Evolutionary conservation across 1,140 invertebrate species (phyloP), one percentile per base, ranked within the genome.

Genomic region (Nomia melanderi): DNA sequence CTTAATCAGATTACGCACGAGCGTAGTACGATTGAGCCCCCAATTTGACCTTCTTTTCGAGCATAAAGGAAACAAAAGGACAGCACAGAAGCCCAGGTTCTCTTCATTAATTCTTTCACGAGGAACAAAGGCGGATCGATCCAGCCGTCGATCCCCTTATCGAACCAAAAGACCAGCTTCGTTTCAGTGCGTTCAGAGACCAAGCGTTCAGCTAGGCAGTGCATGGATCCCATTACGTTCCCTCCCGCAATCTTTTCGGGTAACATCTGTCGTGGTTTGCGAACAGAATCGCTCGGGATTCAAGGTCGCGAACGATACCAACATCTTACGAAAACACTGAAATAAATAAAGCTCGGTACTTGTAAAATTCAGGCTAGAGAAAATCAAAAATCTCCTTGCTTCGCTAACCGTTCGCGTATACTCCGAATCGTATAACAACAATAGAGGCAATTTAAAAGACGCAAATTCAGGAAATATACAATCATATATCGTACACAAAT

Each of bases 231-330:
- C 77, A 74, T 81, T 81, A 81, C 67, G 44, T 62, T 59, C 44
- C 78, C 69, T 41, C 29, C 25, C n/a, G 76, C 56, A 72, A 73
- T 77, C 66, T 77, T 57, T 75, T 75, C 79, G 71, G 64, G 78
- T 78, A 89, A 87, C 87, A 88, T 89, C 87, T 87, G 82, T 86
- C 86, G 85, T 60, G 82, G 67, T 54, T 78, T 79, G 75, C 65
- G 20, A 54, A 27, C 47, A 27, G 54, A 82, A 88, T 88, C 89
- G 89, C 87, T 87, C 87, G 57, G 79, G 81, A 86, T 89, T n/a
- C 82, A 85, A 84, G 74, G 75, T 69, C 70, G 64, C 47, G 44
- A 20, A 56, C 14, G 41, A 64, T 12, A 57, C 33, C 70, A 50
- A 50, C 8, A n/a, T n/a, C n/a, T 5, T 6, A 17, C 0, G 5